Evolutionary conservation across 2,888 invertebrate species (phyloP).

Genomic region (Tanypteryx hageni): DNA sequence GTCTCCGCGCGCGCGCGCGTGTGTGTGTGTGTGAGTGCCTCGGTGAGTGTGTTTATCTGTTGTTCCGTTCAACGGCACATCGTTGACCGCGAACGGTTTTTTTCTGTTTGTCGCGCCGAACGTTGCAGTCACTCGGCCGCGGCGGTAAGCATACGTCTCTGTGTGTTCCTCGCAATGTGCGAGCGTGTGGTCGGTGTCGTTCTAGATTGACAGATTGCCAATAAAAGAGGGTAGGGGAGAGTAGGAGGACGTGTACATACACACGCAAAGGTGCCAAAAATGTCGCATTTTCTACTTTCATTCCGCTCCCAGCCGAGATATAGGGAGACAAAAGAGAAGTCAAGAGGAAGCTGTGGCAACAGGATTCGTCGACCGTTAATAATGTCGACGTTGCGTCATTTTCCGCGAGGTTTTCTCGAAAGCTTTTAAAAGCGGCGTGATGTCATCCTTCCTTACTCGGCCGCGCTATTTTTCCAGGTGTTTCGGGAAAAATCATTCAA

Average conservation of each 20-base stretch:
- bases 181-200: neutral
- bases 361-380: neutral
- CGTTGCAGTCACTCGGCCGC: neutral
- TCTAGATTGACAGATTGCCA: neutral
- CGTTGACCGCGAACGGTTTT: neutral
- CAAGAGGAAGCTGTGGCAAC: neutral
- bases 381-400: slow-evolving; percentile 9
- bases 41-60: slow-evolving; percentile 68
- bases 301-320: neutral
- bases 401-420: neutral
- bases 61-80: slow-evolving; percentile 51
- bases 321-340: neutral
- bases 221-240: neutral
- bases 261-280: no score
- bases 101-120: neutral
- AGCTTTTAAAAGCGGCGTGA: neutral
- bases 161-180: neutral
- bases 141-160: neutral
- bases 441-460: neutral
- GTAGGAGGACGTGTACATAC: no score
- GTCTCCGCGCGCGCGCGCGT: slow-evolving; percentile 66
- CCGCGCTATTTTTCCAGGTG: neutral
- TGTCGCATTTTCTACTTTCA: no score
- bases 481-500: neutral
- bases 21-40: slow-evolving; percentile 69